Conservation (phyloP, 2,888 invertebrate genomes). For the Cremastinae sp. region DNA sequence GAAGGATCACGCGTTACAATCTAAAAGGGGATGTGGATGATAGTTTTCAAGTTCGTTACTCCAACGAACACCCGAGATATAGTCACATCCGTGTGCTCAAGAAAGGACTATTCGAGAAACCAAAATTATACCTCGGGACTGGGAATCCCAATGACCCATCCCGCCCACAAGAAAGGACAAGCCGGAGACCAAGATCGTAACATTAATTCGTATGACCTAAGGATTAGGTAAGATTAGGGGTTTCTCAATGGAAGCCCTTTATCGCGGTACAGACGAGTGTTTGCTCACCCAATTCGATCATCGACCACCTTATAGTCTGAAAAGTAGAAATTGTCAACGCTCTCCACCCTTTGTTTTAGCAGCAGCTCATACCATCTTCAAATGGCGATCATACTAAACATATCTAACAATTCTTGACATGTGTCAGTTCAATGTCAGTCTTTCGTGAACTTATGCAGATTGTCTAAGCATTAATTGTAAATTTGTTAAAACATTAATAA, state of each 20-base stretch:
- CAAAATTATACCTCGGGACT: slow-evolving; percentile 68
- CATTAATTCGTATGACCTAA: slow-evolving; percentile 72
- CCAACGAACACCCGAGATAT: slow-evolving; percentile 2
- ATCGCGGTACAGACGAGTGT: neutral
- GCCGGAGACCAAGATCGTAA: slow-evolving; percentile 68
- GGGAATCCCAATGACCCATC: slow-evolving; percentile 66
- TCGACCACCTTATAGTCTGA: neutral
- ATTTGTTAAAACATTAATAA: too few relatives aligned
- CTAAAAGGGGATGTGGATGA: slow-evolving; percentile 56
- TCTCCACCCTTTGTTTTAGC: too few relatives aligned
- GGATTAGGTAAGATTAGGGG: slow-evolving; percentile 70
- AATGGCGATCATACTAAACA: too few relatives aligned
- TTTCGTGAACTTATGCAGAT: too few relatives aligned
- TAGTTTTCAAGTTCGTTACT: slow-evolving; percentile 52
- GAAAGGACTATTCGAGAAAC: slow-evolving; percentile 69
- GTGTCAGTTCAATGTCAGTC: too few relatives aligned
- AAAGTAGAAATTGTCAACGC: neutral
- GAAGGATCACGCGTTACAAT: slow-evolving; percentile 29
- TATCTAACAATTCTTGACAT: too few relatives aligned
- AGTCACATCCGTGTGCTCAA: slow-evolving; percentile 21
- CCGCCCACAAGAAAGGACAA: slow-evolving; percentile 56
- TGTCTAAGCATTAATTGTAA: too few relatives aligned
- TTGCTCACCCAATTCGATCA: neutral
- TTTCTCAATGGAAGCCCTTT: slow-evolving; percentile 31
- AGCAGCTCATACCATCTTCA: too few relatives aligned